phyloP scores from a whole-genome alignment of 2,888 invertebrate species.

The Hymenopus coronatus region DNA sequence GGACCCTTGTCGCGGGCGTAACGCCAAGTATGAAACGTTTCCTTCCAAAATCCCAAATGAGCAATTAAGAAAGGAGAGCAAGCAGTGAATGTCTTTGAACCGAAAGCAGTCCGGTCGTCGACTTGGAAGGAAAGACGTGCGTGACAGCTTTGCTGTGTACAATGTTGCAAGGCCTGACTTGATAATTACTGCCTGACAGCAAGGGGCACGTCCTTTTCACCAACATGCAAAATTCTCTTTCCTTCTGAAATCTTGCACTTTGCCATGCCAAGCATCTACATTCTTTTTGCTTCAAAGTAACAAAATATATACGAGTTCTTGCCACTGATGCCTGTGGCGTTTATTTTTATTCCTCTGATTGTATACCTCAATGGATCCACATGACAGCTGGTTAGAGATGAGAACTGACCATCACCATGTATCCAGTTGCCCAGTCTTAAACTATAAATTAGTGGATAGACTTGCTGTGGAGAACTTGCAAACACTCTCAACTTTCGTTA shows the following conservation, averaged over 20 bases:
- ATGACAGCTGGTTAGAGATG: no score
- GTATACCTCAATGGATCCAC: no score
- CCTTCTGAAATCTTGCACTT: neutral
- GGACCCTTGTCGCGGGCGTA: neutral
- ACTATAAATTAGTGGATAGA: no score
- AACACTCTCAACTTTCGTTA: no score
- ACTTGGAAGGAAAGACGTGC: neutral
- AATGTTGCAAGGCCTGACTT: neutral
- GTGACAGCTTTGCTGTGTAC: neutral
- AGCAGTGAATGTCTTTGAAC: neutral
- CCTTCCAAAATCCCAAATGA: neutral
- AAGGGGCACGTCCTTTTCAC: neutral
- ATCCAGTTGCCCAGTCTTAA: no score
- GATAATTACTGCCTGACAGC: neutral
- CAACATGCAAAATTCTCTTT: neutral
- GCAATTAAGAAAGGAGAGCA: neutral
- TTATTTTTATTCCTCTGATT: no score
- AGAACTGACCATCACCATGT: no score
- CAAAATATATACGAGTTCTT: no score
- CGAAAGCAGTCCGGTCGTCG: neutral
- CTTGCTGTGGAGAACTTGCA: no score
- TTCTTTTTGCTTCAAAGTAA: neutral
- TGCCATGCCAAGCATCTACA: neutral
- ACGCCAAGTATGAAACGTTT: neutral
- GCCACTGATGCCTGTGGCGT: no score